Percentiles rank a stretch among this genome's conserved stretches.
Evolutionary conservation across 2,797 vertebrate genomes (phyloP).

Genomic region (Sebastes reedi): DNA sequence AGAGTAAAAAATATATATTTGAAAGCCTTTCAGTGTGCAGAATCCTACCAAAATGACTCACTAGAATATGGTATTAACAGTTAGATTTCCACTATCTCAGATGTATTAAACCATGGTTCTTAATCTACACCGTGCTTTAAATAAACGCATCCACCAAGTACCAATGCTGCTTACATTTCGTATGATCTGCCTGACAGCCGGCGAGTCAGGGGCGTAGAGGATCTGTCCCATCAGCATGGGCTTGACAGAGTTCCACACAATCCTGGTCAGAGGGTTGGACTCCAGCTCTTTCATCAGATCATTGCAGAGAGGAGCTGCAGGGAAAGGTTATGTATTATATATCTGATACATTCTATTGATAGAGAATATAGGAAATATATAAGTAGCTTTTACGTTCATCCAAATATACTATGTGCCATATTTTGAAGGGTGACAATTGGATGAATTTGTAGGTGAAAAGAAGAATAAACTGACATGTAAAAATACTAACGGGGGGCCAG

Average conservation of each 20-base stretch:
- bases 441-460: neutral
- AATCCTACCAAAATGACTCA: neutral
- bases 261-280: slow-evolving; percentile 89
- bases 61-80: neutral
- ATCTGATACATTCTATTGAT: neutral
- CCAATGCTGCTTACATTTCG: slow-evolving; percentile 84
- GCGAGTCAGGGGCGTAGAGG: slow-evolving; percentile 90
- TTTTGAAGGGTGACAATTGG: neutral
- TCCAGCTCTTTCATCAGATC: slow-evolving; percentile 90
- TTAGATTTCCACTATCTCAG: neutral
- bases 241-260: slow-evolving; percentile 92
- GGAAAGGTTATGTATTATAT: neutral
- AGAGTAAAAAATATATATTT: neutral
- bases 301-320: slow-evolving; percentile 91
- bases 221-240: slow-evolving; percentile 95
- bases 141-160: neutral
- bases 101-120: neutral
- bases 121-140: neutral
- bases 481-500: neutral
- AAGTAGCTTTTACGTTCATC: neutral
- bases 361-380: neutral
- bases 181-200: slow-evolving; percentile 84
- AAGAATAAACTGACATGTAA: neutral
- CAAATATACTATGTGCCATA: neutral
- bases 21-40: neutral